Evolutionary conservation across 2,888 invertebrate species (phyloP), one percentile per base, ranked within the genome.

Genomic region (Mesoligia furuncula): DNA sequence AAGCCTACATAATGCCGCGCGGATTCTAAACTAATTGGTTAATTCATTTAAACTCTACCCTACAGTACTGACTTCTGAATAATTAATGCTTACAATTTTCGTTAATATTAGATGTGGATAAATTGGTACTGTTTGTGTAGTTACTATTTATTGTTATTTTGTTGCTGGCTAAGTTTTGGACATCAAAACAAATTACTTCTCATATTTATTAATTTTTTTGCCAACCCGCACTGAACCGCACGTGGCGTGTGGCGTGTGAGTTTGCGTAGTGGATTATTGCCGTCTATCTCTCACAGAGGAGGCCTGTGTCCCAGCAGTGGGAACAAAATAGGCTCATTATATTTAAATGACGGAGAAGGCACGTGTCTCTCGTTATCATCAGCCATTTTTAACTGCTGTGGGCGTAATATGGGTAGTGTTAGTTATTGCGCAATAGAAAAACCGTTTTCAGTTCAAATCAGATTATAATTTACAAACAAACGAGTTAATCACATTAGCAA

Each of bases 31-130:
- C 67, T 81, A 81, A 81, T 81, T 81, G 79, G 65, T 61, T 79
- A 73, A 84, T 81, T 84, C 73, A 79, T 81, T 81, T 81, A 81
- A 84, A 81, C 61, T 83, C 48, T 67, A 62, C 84, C 67, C 48
- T 62, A 67, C n/a, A n/a, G n/a, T n/a, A n/a, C 67, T 57, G 80
- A 79, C 72, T 84, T 68, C 42, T 68, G 84, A 81, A 81, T 81
- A 59, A 83, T 59, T 59, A 72, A 79, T 68, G 62, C 62, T 83
- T 57, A 80, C 67, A 75, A 81, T 48, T 81, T 68, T n/a, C 69
- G 36, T 77, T 54, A 82, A 66, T 69, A 48, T 39, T 82, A 45
- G n/a, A 82, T 82, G 59, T 20, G 51, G 17, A 66, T 65, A 59
- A 79, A 79, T 59, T 79, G 42, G 17, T 57, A 39, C 1, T 48